phyloP scores from a whole-genome alignment of 2,797 vertebrate genomes.

The Fringilla coelebs region DNA sequence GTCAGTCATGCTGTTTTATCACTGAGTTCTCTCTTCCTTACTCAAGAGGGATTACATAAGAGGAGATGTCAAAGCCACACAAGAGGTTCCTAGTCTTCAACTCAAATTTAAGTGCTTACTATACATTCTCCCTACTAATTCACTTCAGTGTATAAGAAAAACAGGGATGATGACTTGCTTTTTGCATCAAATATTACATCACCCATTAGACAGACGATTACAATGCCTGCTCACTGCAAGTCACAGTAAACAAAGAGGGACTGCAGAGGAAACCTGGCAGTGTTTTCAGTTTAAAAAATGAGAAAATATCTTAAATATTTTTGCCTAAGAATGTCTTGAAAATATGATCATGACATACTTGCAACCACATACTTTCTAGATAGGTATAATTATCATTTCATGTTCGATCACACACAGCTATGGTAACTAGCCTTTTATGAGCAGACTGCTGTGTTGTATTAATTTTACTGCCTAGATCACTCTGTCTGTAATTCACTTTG shows the following conservation, averaged over 20 bases:
- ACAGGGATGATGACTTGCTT: neutral
- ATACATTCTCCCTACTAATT: neutral
- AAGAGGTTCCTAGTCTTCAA: neutral
- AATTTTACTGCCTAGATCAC: neutral
- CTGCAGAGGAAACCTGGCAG: neutral
- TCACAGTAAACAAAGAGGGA: neutral
- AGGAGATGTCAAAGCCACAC: neutral
- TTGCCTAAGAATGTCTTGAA: neutral
- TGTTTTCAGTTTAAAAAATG: neutral
- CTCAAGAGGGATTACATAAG: fast-evolving
- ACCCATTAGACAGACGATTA: neutral
- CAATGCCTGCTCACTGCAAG: neutral
- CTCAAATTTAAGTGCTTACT: neutral
- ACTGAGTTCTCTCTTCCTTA: neutral
- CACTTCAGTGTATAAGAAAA: neutral
- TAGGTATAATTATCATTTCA: neutral
- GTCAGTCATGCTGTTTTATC: neutral
- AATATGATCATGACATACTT: neutral
- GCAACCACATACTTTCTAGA: neutral
- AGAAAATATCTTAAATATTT: neutral
- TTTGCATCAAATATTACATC: neutral
- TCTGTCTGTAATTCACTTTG: neutral
- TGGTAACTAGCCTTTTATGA: neutral
- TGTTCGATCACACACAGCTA: neutral
- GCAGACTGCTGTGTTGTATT: neutral